These are phyloP conservation scores for Nemotelus pantherinus DNA, from an alignment of 2,888 invertebrate genomes.

Conservation along the genomic window DNA sequence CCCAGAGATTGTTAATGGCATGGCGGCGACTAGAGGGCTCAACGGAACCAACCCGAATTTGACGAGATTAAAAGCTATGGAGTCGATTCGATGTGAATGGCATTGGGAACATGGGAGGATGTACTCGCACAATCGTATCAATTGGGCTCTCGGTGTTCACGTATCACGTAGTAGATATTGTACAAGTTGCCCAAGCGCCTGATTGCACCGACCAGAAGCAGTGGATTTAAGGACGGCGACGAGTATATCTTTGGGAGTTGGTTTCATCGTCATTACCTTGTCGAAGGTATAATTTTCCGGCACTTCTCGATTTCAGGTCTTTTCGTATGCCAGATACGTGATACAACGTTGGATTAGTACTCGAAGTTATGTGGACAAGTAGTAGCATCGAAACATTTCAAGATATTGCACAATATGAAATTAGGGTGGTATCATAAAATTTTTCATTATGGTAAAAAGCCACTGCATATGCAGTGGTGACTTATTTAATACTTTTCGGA, in stretches of 20 bases:
- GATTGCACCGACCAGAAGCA: slow-evolving; percentile 27
- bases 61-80: slow-evolving; percentile 20
- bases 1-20: background rate
- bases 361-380: no score
- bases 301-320: background rate
- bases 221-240: slow-evolving; percentile 5
- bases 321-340: no score
- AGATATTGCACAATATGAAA: no score
- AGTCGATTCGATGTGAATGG: background rate
- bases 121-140: slow-evolving; percentile 18
- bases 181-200: slow-evolving; percentile 18
- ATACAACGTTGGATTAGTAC: no score
- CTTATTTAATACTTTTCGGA: no score
- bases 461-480: no score
- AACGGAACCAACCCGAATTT: background rate
- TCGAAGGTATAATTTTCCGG: slow-evolving; percentile 39
- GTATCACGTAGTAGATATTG: slow-evolving; percentile 19
- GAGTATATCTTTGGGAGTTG: slow-evolving; percentile 38
- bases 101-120: background rate
- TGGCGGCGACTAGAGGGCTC: slow-evolving; percentile 17
- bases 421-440: no score
- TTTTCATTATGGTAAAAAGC: no score
- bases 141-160: slow-evolving; percentile 17
- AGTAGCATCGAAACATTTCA: no score
- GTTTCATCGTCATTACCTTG: slow-evolving; percentile 36